A percentile compares a stretch with the other conserved stretches of the same genome.
phyloP scores from a whole-genome alignment of 2,797 vertebrate genomes.

The Echiichthys vipera region DNA sequence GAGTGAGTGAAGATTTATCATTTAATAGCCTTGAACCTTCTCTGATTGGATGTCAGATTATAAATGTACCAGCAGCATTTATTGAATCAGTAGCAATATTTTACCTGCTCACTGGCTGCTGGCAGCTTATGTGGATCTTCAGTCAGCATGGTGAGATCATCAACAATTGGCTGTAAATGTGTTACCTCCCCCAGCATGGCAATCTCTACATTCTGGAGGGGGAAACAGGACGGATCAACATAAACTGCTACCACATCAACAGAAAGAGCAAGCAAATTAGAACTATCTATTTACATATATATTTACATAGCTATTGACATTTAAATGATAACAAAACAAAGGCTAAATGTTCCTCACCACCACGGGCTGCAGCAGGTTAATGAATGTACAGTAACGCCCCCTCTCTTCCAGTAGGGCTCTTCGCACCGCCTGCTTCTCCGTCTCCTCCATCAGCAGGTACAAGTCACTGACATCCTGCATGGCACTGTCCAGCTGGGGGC shows the following conservation, averaged over 20 bases:
- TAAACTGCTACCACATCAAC: neutral
- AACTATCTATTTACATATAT: neutral
- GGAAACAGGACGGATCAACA: neutral
- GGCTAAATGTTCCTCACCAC: constrained; percentile 86
- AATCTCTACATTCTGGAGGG: constrained; percentile 92
- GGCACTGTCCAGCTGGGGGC: constrained; percentile 95
- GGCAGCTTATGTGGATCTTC: constrained; percentile 98
- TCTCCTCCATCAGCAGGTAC: constrained; percentile 97
- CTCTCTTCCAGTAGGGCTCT: constrained; percentile 94
- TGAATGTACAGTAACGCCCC: constrained; percentile 95
- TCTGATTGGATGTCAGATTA: neutral
- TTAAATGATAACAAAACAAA: no score
- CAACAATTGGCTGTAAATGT: constrained; percentile 96
- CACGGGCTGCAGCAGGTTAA: constrained; percentile 92
- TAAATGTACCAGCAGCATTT: neutral
- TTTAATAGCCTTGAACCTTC: neutral
- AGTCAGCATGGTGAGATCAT: constrained; percentile 92
- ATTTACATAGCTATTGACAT: no score
- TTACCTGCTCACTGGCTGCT: constrained; percentile 96
- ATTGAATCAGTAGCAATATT: neutral
- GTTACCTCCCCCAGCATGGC: constrained; percentile 98
- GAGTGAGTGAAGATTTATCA: neutral
- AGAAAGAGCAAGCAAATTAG: neutral
- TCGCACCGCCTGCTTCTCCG: constrained; percentile 96
- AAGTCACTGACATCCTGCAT: constrained; percentile 97